Evolutionary conservation across 2,888 invertebrate species (phyloP).

Genomic region (Sicus ferrugineus): DNA sequence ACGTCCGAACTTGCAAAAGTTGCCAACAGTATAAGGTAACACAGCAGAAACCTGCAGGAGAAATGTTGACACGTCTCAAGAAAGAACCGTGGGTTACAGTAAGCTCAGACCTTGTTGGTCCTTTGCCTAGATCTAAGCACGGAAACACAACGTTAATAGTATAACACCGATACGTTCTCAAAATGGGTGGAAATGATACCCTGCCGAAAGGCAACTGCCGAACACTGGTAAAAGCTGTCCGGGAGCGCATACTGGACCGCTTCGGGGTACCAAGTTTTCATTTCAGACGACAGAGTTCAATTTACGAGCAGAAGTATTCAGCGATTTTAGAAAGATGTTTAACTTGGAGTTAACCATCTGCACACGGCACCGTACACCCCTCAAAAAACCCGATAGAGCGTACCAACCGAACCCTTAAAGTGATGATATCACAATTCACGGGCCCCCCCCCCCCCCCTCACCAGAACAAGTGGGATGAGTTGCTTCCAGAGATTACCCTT

Average conservation of each 20-base stretch:
- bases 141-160: slow-evolving; percentile 31
- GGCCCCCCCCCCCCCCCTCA: too few relatives aligned
- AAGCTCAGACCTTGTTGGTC: slow-evolving; percentile 33
- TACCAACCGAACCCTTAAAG: background rate
- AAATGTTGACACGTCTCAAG: slow-evolving; percentile 25
- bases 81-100: slow-evolving; percentile 20
- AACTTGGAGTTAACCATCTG: background rate
- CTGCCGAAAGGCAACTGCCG: slow-evolving; percentile 10
- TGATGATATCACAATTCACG: background rate
- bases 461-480: slow-evolving; percentile 6
- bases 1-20: slow-evolving; percentile 25
- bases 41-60: slow-evolving; percentile 26
- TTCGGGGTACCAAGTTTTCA: slow-evolving; percentile 22
- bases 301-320: slow-evolving; percentile 3
- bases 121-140: slow-evolving; percentile 33
- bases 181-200: slow-evolving; percentile 36
- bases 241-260: slow-evolving; percentile 22
- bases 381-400: too few relatives aligned
- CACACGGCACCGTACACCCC: background rate
- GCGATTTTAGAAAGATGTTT: background rate
- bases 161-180: slow-evolving; percentile 30
- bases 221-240: background rate
- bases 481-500: slow-evolving; percentile 15
- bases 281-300: background rate
- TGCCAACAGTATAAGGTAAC: slow-evolving; percentile 34